These are phyloP conservation scores for Sepiola atlantica DNA, from an alignment of 2,888 invertebrate species.

Conservation along the genomic window DNA sequence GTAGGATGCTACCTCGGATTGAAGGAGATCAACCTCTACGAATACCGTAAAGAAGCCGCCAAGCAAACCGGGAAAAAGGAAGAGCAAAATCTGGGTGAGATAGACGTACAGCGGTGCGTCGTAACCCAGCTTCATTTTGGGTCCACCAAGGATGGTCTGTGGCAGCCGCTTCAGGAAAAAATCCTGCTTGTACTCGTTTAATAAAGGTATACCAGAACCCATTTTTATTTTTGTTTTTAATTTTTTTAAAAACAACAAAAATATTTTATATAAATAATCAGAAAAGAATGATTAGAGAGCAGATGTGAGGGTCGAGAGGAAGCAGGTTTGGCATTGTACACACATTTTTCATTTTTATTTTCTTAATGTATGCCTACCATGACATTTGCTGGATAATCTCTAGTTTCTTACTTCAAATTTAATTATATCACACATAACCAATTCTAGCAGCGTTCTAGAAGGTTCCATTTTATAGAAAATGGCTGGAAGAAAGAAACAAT, in stretches of 20 bases:
- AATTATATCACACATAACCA: neutral
- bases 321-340: neutral
- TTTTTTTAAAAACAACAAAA: too few relatives aligned
- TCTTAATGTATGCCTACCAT: too few relatives aligned
- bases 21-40: slow-evolving; percentile 58
- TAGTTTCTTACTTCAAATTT: neutral
- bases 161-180: slow-evolving; percentile 72
- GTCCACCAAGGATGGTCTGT: slow-evolving; percentile 72
- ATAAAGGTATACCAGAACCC: slow-evolving; percentile 69
- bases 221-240: slow-evolving; percentile 52
- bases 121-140: slow-evolving; percentile 68
- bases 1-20: slow-evolving; percentile 54
- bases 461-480: neutral
- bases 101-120: slow-evolving; percentile 71
- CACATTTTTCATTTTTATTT: neutral
- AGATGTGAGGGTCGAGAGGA: neutral
- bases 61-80: slow-evolving; percentile 68
- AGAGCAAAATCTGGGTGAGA: slow-evolving; percentile 67
- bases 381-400: neutral
- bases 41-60: slow-evolving; percentile 69
- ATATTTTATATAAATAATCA: neutral
- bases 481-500: neutral
- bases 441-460: neutral
- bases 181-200: slow-evolving; percentile 72
- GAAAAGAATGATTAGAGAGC: neutral